Evolutionary conservation across 2,888 invertebrate genomes (phyloP).

Genomic region (Dione juno): DNA sequence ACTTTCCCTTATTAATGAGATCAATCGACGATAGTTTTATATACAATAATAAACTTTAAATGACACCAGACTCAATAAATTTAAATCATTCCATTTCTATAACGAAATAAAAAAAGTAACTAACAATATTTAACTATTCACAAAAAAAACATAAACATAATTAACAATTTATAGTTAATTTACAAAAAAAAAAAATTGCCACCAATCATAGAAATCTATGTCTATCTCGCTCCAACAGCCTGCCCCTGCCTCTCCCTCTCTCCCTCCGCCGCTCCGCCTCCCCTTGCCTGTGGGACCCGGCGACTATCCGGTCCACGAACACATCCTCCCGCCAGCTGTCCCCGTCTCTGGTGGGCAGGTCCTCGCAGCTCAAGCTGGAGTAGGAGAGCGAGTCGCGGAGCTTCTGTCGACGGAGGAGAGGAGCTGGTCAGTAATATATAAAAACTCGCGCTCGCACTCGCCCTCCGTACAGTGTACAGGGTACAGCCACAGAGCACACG

Average conservation of each 20-base stretch:
- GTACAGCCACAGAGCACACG: background rate
- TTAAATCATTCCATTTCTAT: too few species aligned
- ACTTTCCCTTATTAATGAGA: too few species aligned
- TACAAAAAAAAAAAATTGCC: too few species aligned
- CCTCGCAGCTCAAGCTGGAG: background rate
- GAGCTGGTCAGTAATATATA: too few species aligned
- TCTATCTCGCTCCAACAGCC: slow-evolving; percentile 3
- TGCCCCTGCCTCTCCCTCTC: slow-evolving; percentile 29
- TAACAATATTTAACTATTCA: too few species aligned
- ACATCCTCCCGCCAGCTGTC: slow-evolving; percentile 10
- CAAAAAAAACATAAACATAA: background rate
- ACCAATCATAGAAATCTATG: background rate
- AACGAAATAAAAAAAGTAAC: too few species aligned
- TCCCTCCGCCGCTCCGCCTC: background rate
- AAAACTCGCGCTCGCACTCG: too few species aligned
- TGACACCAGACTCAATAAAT: too few species aligned
- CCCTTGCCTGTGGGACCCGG: slow-evolving; percentile 46
- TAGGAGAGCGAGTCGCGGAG: background rate
- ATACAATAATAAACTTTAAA: too few species aligned
- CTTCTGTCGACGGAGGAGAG: background rate
- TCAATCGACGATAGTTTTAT: too few species aligned
- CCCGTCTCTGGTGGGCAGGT: slow-evolving; percentile 47
- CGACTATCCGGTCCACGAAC: slow-evolving; percentile 44
- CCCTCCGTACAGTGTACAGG: too few species aligned
- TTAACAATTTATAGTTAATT: background rate